A percentile compares a stretch with the other conserved stretches of the same genome.
Conservation (phyloP, 2,888 invertebrate genomes). For the Drosophila algonquin region DNA sequence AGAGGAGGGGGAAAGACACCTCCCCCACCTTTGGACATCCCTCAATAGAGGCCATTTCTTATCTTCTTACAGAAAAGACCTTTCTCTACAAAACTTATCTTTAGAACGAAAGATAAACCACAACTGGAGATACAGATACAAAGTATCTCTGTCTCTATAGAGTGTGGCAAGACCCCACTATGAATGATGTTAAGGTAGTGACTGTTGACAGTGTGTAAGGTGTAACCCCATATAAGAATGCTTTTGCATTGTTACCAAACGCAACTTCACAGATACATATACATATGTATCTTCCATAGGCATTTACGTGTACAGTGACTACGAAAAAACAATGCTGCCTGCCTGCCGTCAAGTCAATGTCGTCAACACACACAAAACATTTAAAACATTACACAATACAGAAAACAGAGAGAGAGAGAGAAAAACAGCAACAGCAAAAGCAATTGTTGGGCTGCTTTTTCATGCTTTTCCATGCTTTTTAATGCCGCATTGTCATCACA, state of each 20-base stretch:
- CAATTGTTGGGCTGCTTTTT: conserved; percentile 49
- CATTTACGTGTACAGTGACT: conserved; percentile 13
- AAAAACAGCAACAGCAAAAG: conserved; percentile 26
- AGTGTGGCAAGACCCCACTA: conserved; percentile 54
- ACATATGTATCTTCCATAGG: conserved; percentile 43
- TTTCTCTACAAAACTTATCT: not conserved
- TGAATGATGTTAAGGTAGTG: conserved; percentile 67
- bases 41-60: conserved; percentile 27
- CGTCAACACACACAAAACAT: conserved; percentile 47
- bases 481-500: conserved; percentile 76
- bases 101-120: not conserved
- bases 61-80: not conserved
- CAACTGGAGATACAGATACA: not conserved
- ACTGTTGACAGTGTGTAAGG: conserved; percentile 44
- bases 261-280: too few species aligned
- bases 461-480: conserved; percentile 61
- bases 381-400: conserved; percentile 66
- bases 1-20: not conserved
- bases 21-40: conserved; percentile 1
- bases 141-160: not conserved
- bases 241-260: conserved; percentile 55
- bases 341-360: conserved; percentile 54
- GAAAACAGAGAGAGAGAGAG: conserved; percentile 2
- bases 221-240: conserved; percentile 54
- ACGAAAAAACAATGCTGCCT: conserved; percentile 35